Evolutionary conservation across 2,113 vertebrate genomes (phyloP).

Genomic region (human): GRCh38 chr17:81407501-81408000

Average conservation of each 20-base stretch:
- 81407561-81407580: fast-evolving
- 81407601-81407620: fast-evolving
- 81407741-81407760: no score
- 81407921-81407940: fast-evolving
- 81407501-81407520: fast-evolving
- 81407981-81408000: not conserved
- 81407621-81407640: not conserved
- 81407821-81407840: not conserved
- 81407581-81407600: not conserved
- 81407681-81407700: no score
- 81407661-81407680: not conserved
- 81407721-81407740: not conserved
- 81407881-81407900: not conserved
- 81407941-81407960: not conserved
- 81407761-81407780: fast-evolving
- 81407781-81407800: fast-evolving
- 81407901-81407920: not conserved
- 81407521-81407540: no score
- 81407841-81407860: not conserved
- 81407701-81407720: not conserved
- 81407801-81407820: not conserved
- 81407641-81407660: not conserved
- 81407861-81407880: not conserved
- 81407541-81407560: not conserved
- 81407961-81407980: not conserved